Percentiles rank a stretch among this genome's conserved stretches.
Conservation (phyloP, 2,113 vertebrate genomes). For the Archocentrus centrarchus region DNA sequence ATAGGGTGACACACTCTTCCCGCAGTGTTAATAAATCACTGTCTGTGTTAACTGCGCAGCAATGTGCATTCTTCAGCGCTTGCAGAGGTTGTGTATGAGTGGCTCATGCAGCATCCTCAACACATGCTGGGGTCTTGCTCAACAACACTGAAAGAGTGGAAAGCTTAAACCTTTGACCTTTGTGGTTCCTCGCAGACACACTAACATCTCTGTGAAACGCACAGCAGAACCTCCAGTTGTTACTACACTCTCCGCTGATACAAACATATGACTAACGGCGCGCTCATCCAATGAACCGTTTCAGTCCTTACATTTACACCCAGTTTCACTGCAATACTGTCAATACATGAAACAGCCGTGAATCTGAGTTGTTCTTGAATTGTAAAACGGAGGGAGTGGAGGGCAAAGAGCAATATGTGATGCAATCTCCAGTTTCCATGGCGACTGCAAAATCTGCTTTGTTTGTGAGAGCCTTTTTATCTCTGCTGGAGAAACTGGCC, state of each 20-base stretch:
- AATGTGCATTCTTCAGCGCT: not conserved
- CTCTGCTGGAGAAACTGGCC: slow-evolving; percentile 48
- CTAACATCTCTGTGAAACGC: slow-evolving; percentile 9
- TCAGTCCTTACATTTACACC: not conserved
- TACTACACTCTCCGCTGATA: not conserved
- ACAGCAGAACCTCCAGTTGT: not conserved
- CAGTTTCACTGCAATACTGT: not conserved
- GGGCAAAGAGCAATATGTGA: slow-evolving; percentile 47
- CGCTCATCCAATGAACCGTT: slow-evolving; percentile 5
- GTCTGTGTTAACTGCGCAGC: not conserved
- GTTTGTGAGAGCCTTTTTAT: slow-evolving; percentile 49
- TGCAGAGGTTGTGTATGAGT: not conserved
- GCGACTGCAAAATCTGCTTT: slow-evolving; percentile 64
- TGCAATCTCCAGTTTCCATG: slow-evolving; percentile 72
- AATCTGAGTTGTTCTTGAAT: not conserved
- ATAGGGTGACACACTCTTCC: not conserved
- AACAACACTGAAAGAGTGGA: not conserved
- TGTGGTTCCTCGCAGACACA: slow-evolving; percentile 5
- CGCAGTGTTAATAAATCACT: not conserved
- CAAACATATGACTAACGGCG: slow-evolving; percentile 14
- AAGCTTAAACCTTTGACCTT: slow-evolving; percentile 35
- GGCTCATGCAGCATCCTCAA: not conserved
- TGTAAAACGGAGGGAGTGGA: slow-evolving; percentile 21
- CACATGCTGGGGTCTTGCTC: slow-evolving; percentile 11
- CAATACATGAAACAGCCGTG: not conserved